Conservation (phyloP, 2,113 vertebrate genomes). For the Arvicanthis niloticus region DNA sequence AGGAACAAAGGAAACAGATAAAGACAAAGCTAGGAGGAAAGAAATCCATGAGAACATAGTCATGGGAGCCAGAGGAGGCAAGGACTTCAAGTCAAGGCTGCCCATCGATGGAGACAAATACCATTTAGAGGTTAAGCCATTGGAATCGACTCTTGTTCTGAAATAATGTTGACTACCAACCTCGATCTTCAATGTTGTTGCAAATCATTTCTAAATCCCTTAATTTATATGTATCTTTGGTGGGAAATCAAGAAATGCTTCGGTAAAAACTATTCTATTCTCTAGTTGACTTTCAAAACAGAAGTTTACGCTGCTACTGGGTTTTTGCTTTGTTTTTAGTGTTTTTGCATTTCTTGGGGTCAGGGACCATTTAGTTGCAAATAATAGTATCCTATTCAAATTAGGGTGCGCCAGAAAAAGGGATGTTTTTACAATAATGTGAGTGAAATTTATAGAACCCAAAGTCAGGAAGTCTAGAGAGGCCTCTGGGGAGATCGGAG, state of each 20-base stretch:
- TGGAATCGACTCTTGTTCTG: conserved; percentile 48
- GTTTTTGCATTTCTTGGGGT: conserved; percentile 70
- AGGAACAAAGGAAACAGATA: conserved; percentile 14
- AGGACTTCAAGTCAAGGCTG: conserved; percentile 17
- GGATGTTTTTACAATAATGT: conserved; percentile 73
- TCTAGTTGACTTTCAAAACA: conserved; percentile 71
- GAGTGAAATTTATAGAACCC: conserved; percentile 72
- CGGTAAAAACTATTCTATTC: conserved; percentile 56
- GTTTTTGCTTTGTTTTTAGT: conserved; percentile 71
- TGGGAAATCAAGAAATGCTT: conserved; percentile 70
- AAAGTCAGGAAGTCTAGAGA: conserved; percentile 76
- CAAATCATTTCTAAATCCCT: conserved; percentile 73
- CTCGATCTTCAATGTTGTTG: conserved; percentile 68
- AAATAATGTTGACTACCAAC: conserved; percentile 59
- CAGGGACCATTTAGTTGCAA: conserved; percentile 73
- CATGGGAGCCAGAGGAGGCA: conserved; percentile 15
- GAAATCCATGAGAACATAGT: conserved; percentile 3
- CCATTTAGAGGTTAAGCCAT: conserved; percentile 40
- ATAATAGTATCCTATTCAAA: conserved; percentile 77
- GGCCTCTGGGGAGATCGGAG: conserved; percentile 57
- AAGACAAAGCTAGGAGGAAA: neutral
- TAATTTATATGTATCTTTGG: conserved; percentile 76
- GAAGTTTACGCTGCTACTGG: conserved; percentile 50
- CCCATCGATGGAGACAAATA: neutral
- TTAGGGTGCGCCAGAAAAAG: conserved; percentile 66